Percentiles rank a stretch among this genome's conserved stretches.
Conservation (phyloP, 2,888 invertebrate species). For the Macroteleia sp. region DNA sequence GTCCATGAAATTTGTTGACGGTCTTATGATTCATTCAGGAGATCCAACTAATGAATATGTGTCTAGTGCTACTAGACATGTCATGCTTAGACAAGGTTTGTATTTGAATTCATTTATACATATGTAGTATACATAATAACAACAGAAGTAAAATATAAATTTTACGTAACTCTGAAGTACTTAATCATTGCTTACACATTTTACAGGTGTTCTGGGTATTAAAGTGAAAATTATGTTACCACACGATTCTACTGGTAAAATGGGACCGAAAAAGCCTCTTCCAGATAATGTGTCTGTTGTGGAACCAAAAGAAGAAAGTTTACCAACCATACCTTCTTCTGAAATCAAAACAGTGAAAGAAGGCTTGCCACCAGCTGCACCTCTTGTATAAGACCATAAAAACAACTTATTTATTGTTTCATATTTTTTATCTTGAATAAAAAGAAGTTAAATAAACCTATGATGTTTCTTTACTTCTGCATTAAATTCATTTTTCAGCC, state of each 20-base stretch:
- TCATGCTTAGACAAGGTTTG: slow-evolving; percentile 96
- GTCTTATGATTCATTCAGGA: slow-evolving; percentile 99
- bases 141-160: too few relatives aligned
- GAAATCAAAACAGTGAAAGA: slow-evolving; percentile 89
- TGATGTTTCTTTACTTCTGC: too few relatives aligned
- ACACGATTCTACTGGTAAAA: slow-evolving; percentile 98
- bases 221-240: slow-evolving; percentile 99
- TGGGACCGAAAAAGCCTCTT: slow-evolving; percentile 94
- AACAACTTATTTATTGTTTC: too few relatives aligned
- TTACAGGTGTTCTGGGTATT: slow-evolving; percentile 86
- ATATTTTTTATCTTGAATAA: too few relatives aligned
- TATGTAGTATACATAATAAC: background rate
- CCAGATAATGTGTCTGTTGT: slow-evolving; percentile 98
- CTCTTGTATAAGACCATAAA: too few relatives aligned
- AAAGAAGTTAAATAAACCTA: too few relatives aligned
- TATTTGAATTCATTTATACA: slow-evolving; percentile 2
- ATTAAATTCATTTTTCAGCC: too few relatives aligned
- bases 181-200: background rate
- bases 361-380: slow-evolving; percentile 84
- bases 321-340: slow-evolving; percentile 89
- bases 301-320: slow-evolving; percentile 97
- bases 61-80: slow-evolving; percentile 98
- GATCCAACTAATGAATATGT: slow-evolving; percentile 99
- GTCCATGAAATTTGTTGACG: slow-evolving; percentile 99
- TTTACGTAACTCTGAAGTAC: too few relatives aligned